These are phyloP conservation scores for Ataeniobius toweri DNA, from an alignment of 2,797 vertebrate species.

Conservation along the genomic window DNA sequence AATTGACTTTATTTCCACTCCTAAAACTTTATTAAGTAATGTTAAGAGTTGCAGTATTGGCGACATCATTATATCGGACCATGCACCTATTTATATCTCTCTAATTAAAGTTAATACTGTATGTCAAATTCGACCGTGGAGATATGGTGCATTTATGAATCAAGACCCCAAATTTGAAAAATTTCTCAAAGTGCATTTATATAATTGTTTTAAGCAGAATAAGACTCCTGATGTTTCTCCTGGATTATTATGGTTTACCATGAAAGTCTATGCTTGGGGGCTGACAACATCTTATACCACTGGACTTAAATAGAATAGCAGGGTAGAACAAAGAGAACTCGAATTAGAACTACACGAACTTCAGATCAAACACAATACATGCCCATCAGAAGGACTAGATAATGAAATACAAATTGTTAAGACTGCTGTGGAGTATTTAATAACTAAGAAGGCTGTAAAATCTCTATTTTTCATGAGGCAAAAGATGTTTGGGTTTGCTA, in stretches of 20 bases:
- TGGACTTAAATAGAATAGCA: no score
- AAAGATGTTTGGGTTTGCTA: no score
- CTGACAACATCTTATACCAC: no score
- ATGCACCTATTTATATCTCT: not conserved
- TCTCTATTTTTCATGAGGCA: no score
- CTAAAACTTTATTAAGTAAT: not conserved
- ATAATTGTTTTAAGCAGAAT: not conserved
- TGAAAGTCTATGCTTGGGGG: not conserved
- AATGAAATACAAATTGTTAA: no score
- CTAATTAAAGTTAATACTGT: not conserved
- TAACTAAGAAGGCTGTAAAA: no score
- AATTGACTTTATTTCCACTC: not conserved
- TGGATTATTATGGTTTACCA: slow-evolving; percentile 2
- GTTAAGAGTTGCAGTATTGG: not conserved
- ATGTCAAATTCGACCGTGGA: not conserved
- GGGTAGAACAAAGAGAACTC: no score
- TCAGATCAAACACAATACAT: no score
- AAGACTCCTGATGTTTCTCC: not conserved
- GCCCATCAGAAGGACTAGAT: no score
- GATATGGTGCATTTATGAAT: not conserved
- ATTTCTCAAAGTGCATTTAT: not conserved
- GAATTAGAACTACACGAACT: no score
- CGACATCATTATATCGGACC: not conserved
- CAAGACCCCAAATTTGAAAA: not conserved
- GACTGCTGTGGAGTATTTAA: no score